Percentiles rank a stretch among this genome's conserved stretches.
Evolutionary conservation across 2,113 vertebrate species (phyloP).

Genomic region (Pristiophorus japonicus): DNA sequence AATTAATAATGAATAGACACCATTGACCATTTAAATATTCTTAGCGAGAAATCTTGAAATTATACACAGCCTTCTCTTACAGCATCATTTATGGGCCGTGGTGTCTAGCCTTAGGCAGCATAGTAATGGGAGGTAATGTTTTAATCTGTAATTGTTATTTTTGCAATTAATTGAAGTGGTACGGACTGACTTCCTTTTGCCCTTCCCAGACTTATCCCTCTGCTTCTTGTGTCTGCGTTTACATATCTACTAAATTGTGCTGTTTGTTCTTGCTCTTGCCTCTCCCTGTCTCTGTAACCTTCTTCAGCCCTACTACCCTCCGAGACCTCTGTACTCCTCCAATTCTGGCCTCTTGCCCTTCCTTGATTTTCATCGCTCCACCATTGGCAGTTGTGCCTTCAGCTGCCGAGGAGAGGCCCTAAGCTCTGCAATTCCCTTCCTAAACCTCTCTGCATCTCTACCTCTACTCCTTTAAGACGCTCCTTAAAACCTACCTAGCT

Average conservation of each 20-base stretch:
- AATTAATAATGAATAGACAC: slow-evolving; percentile 30
- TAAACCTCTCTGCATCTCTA: not conserved
- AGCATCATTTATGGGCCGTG: not conserved
- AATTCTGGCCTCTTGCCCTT: not conserved
- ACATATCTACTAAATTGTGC: not conserved
- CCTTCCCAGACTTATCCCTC: not conserved
- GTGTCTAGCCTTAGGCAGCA: not conserved
- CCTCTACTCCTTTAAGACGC: not conserved
- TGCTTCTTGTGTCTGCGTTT: not conserved
- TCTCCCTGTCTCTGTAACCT: too few species aligned
- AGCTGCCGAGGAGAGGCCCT: not conserved
- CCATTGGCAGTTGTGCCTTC: not conserved
- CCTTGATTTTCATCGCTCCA: not conserved
- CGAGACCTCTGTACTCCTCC: not conserved
- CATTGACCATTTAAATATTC: slow-evolving; percentile 23
- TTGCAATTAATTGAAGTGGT: not conserved
- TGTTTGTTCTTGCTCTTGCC: not conserved
- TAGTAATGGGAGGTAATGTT: slow-evolving; percentile 9
- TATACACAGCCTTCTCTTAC: not conserved
- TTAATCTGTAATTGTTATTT: slow-evolving; percentile 29
- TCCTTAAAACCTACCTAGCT: not conserved
- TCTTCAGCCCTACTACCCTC: not conserved
- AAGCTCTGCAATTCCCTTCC: not conserved
- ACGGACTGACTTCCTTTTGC: not conserved
- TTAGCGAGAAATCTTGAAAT: not conserved